Conservation (phyloP, 37 sponge, comb jelly and placozoan genomes). For the Ianthella basta region DNA sequence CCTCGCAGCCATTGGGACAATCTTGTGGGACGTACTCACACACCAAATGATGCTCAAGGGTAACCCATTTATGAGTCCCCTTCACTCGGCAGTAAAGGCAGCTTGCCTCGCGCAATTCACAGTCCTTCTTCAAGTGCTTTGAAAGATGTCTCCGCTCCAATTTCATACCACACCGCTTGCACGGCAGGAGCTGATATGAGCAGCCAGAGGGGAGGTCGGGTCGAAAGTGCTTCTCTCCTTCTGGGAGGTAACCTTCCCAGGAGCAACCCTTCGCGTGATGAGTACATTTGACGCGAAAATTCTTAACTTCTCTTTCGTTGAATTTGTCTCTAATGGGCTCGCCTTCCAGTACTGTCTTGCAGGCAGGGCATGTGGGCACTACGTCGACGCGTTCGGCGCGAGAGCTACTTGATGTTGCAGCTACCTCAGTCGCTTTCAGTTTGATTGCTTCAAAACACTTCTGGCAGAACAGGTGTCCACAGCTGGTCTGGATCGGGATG, state of each 20-base stretch:
- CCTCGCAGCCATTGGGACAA: slow-evolving; percentile 22
- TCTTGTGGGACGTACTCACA: background rate
- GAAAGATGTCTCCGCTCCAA: slow-evolving; percentile 1
- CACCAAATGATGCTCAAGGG: background rate
- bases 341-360: background rate
- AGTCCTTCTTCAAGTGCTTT: slow-evolving; percentile 10
- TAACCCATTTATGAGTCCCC: background rate
- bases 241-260: background rate
- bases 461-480: no score
- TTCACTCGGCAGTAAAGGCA: background rate
- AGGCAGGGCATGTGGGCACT: background rate
- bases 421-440: no score
- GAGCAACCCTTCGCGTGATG: background rate
- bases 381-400: no score
- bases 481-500: no score
- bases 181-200: background rate
- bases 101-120: background rate
- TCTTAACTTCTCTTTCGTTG: slow-evolving; percentile 5
- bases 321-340: slow-evolving; percentile 10
- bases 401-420: no score
- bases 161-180: background rate
- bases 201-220: background rate
- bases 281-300: background rate
- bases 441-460: no score
- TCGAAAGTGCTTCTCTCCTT: background rate